Base-by-base conservation (phyloP, 2,797 vertebrate species). In the Rhinella marina region DNA sequence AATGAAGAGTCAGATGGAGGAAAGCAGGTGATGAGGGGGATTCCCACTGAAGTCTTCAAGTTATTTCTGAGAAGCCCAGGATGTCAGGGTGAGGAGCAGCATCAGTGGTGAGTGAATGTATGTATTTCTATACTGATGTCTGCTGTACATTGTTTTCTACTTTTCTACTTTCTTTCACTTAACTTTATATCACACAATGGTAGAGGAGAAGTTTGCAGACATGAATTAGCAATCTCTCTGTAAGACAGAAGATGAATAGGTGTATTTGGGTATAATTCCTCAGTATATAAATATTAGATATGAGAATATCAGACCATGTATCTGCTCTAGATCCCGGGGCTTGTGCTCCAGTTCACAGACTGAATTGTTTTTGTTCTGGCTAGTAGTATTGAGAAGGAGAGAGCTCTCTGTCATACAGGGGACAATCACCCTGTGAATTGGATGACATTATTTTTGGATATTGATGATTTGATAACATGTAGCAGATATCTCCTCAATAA, bases 1-100 rank as follows among this genome's bases (percentile, higher is more conserved):
- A 27, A 62, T 8, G 11, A 2, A 72, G 68, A 25, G 23, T 81
- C 68, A 87, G 77, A 61, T 16, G 54, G 68, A 76, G 83, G 68
- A 70, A 21, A 88, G 88, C 88, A 86, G 87, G 68, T 88, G 88
- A 88, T 12, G 48, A 64, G 57, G 73, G 80, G 57, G 23, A 72
- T 41, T 59, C 59, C 87, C 21, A 6, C 16, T 50, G 48, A 66
- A n/a, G 52, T 57, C 73, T n/a, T 54, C 14, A 19, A 56, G 77
- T 57, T 48, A 87, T 52, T 48, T 23, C 19, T 76, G 52, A 80
- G 72, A 41, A 23, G 68, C 50, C 2, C 32, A 21, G 21, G 41
- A 52, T 62, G 83, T 84, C 29, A 48, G 72, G 41, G 23, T 85
- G 57, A 85, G 3, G 72, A 87, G 48, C 73, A 56, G 56, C 50